Percentiles rank a stretch among this genome's conserved stretches.
Conservation (phyloP, 2,113 vertebrate species). For the Erythrolamprus reginae region DNA sequence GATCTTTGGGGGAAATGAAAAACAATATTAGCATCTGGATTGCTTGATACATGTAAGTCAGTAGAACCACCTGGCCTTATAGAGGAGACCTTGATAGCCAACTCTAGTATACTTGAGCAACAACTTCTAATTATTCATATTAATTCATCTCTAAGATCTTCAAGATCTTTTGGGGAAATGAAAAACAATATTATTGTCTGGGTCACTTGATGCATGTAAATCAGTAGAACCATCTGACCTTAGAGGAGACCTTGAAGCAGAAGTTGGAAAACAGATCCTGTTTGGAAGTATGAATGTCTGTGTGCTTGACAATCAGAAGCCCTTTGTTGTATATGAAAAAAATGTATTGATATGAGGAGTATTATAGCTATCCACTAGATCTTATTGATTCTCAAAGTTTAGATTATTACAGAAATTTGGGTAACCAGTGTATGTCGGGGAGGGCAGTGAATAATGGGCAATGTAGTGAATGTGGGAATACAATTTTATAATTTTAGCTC, state of each 20-base stretch:
- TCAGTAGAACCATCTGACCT: not conserved
- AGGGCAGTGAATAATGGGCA: not conserved
- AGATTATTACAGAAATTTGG: not conserved
- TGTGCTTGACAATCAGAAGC: not conserved
- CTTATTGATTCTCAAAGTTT: not conserved
- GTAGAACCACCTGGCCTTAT: not conserved
- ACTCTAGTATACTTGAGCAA: not conserved
- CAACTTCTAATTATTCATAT: not conserved
- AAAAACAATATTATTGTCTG: not conserved
- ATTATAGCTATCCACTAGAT: not conserved
- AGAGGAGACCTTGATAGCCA: not conserved
- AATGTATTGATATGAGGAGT: not conserved
- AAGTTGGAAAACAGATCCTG: too few species aligned
- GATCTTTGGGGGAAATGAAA: not conserved
- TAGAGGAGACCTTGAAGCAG: not conserved
- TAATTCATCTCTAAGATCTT: not conserved
- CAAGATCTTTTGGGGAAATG: not conserved
- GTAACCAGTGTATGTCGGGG: not conserved
- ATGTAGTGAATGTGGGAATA: too few species aligned
- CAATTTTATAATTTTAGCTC: not conserved
- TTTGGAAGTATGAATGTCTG: not conserved
- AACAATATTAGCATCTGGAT: not conserved
- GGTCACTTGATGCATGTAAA: not conserved
- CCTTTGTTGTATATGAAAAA: not conserved
- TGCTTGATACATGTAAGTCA: not conserved